These are phyloP conservation scores for Chelmon rostratus DNA, from an alignment of 2,797 vertebrate genomes.

Conservation along the genomic window DNA sequence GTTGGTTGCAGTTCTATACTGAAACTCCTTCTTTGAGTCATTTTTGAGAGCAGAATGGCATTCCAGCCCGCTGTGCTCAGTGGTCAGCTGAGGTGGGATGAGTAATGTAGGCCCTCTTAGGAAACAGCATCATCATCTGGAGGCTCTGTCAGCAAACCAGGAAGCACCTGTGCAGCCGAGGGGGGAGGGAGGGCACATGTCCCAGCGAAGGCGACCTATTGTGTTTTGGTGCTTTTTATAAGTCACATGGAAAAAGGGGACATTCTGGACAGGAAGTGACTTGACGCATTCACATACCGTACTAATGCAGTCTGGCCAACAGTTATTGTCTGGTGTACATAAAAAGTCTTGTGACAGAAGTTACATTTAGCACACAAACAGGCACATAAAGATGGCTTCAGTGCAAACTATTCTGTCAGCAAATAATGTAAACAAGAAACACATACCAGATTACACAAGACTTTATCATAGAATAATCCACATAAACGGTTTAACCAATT, in stretches of 20 bases:
- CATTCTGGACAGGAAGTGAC: conserved; percentile 79
- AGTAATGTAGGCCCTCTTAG: conserved; percentile 62
- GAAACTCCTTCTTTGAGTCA: conserved; percentile 9
- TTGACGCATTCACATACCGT: conserved; percentile 60
- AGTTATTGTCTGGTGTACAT: conserved; percentile 46
- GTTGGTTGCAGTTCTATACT: not conserved
- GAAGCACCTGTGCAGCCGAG: conserved; percentile 84
- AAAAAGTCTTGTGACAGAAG: conserved; percentile 29
- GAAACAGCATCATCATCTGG: conserved; percentile 72
- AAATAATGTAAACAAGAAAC: conserved; percentile 2
- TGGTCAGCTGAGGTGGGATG: conserved; percentile 63
- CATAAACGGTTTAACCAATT: not conserved
- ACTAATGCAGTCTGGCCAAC: conserved; percentile 26
- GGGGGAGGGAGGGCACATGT: conserved; percentile 20
- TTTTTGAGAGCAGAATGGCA: conserved; percentile 24
- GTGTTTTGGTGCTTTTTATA: conserved; percentile 82
- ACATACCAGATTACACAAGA: not conserved
- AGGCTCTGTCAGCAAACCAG: conserved; percentile 74
- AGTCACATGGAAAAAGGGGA: conserved; percentile 69
- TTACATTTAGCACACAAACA: conserved; percentile 5
- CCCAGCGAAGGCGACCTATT: conserved; percentile 72
- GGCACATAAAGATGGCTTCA: not conserved
- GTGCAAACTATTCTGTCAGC: not conserved
- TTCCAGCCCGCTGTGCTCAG: conserved; percentile 38
- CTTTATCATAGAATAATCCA: not conserved